These are phyloP conservation scores for Miniopterus natalensis DNA, from an alignment of 2,113 vertebrate genomes.

Conservation along the genomic window DNA sequence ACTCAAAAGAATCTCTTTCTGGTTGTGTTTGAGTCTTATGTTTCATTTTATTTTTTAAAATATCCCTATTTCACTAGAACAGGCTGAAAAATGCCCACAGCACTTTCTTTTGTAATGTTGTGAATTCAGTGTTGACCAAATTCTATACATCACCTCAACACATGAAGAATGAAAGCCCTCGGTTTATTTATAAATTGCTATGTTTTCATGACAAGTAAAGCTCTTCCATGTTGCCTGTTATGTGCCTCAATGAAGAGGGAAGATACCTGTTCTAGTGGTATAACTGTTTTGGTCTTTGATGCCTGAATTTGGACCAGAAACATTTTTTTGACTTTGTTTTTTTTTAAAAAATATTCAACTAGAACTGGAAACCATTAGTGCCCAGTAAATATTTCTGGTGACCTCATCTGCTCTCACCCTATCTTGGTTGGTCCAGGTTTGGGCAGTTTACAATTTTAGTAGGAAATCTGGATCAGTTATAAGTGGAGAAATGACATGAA, in stretches of 20 bases:
- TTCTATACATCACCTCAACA: constrained; percentile 14
- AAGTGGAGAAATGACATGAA: constrained; percentile 4
- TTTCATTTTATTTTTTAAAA: constrained; percentile 67
- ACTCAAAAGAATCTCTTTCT: constrained; percentile 49
- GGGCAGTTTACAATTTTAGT: constrained; percentile 14
- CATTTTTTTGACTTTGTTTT: not conserved
- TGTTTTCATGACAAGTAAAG: constrained; percentile 68
- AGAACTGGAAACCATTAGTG: constrained; percentile 69
- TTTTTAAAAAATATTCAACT: not conserved
- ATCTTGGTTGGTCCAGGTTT: constrained; percentile 21
- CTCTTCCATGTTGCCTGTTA: constrained; percentile 32
- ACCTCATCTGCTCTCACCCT: constrained; percentile 59
- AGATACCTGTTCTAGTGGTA: not conserved
- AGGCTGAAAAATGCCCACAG: constrained; percentile 13
- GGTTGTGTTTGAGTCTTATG: constrained; percentile 39
- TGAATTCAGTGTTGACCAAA: not conserved
- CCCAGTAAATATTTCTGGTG: constrained; percentile 66
- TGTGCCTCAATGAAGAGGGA: not conserved
- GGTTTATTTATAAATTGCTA: constrained; percentile 57
- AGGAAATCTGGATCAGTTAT: constrained; percentile 31
- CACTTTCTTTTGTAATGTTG: constrained; percentile 51
- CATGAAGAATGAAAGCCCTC: constrained; percentile 22
- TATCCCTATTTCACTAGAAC: constrained; percentile 30
- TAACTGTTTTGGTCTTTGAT: constrained; percentile 52
- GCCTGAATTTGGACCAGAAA: constrained; percentile 43